Evolutionary conservation across 2,113 vertebrate species (phyloP).

Genomic region (Camelus dromedarius): DNA sequence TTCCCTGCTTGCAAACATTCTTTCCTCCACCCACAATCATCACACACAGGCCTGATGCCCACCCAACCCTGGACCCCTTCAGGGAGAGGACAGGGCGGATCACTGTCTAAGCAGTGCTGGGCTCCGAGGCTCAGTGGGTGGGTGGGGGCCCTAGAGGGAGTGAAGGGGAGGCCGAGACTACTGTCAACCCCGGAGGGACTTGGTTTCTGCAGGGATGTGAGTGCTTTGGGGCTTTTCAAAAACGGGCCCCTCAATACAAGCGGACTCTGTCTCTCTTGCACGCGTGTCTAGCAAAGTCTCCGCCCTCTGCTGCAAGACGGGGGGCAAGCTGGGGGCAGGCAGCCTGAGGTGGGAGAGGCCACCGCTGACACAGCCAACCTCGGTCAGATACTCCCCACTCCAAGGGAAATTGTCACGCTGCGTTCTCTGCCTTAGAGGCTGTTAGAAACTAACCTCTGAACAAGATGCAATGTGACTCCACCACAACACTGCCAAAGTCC

Average conservation of each 20-base stretch:
- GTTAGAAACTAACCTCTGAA: neutral
- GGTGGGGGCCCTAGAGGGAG: neutral
- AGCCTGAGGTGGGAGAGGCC: neutral
- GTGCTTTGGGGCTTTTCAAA: neutral
- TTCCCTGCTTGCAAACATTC: neutral
- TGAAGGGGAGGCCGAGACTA: neutral
- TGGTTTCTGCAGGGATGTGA: neutral
- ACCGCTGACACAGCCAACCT: neutral
- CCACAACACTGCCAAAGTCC: neutral
- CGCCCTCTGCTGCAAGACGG: neutral
- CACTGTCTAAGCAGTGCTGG: neutral
- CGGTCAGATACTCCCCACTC: neutral
- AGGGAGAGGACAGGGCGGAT: neutral
- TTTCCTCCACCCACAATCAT: neutral
- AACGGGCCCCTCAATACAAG: neutral
- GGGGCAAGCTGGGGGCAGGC: neutral
- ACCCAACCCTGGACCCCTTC: neutral
- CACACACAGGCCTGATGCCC: neutral
- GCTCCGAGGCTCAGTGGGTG: neutral
- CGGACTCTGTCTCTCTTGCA: neutral
- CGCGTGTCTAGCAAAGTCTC: neutral
- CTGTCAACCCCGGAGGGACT: neutral
- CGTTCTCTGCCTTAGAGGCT: neutral
- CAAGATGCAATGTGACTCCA: neutral
- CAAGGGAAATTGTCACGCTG: neutral